Percentiles rank a stretch among this genome's conserved stretches.
Conservation (phyloP, 2,797 vertebrate genomes). For the Simalia tracyae region DNA sequence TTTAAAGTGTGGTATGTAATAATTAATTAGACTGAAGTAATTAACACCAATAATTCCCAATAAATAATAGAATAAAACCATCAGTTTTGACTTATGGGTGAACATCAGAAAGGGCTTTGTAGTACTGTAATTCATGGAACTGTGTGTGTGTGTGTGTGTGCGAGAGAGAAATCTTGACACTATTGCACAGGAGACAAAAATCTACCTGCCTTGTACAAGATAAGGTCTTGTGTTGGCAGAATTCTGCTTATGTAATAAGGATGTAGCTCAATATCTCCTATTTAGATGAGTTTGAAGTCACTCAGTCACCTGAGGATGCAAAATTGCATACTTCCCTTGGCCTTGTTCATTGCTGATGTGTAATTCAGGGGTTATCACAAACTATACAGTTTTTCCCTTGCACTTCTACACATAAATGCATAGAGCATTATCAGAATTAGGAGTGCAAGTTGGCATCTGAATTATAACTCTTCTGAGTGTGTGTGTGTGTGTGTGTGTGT, state of each 20-base stretch:
- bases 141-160: background rate
- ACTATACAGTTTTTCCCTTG: constrained; percentile 24
- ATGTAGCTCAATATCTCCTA: background rate
- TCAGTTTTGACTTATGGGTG: constrained; percentile 10
- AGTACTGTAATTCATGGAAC: background rate
- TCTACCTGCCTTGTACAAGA: background rate
- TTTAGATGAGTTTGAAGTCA: constrained; percentile 31
- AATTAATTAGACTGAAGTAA: constrained; percentile 29
- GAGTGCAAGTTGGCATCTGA: background rate
- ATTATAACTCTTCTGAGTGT: background rate
- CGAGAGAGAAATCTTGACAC: background rate
- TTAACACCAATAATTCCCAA: constrained; percentile 29
- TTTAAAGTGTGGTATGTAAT: constrained; percentile 15
- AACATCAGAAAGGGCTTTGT: background rate
- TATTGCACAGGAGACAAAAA: background rate
- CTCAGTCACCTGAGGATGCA: background rate
- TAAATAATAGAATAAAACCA: constrained; percentile 37
- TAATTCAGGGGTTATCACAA: constrained; percentile 21
- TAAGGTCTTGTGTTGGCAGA: background rate
- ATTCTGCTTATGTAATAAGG: background rate
- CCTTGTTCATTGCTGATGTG: constrained; percentile 31
- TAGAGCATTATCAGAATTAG: background rate
- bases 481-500: background rate
- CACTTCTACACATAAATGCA: constrained; percentile 5
- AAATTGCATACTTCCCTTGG: background rate